Conservation (phyloP, 2,888 invertebrate species). For the Harpalus rufipes region DNA sequence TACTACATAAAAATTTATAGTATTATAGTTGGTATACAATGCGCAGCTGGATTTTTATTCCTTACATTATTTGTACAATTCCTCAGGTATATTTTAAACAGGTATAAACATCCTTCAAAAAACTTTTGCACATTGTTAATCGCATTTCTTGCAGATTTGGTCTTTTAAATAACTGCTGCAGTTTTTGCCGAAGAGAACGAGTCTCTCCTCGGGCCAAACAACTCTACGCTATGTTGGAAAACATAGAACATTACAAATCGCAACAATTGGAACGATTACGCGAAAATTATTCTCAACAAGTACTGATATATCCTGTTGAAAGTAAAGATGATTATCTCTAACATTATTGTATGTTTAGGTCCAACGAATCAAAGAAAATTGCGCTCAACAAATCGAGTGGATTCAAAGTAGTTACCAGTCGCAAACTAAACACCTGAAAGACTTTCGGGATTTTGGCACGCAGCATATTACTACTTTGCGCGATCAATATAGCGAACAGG, state of each 20-base stretch:
- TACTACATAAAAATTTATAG: constrained; percentile 91
- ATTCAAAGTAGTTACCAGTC: constrained; percentile 94
- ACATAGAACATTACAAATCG: constrained; percentile 93
- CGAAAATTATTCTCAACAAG: constrained; percentile 95
- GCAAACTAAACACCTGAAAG: constrained; percentile 91
- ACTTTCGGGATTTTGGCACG: constrained; percentile 94
- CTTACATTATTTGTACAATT: constrained; percentile 90
- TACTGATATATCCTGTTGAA: constrained; percentile 73
- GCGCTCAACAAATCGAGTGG: constrained; percentile 95
- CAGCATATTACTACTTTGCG: constrained; percentile 90
- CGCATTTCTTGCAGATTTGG: constrained; percentile 81
- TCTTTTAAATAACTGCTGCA: constrained; percentile 85
- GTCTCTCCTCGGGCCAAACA: constrained; percentile 89
- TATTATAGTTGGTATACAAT: constrained; percentile 88
- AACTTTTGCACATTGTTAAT: too few species aligned
- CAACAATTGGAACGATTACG: constrained; percentile 92
- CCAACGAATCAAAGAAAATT: constrained; percentile 94
- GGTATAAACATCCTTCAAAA: constrained; percentile 75
- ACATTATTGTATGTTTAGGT: constrained; percentile 79
- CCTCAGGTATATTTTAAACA: constrained; percentile 84
- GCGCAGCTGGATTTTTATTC: constrained; percentile 88
- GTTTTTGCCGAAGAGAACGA: constrained; percentile 85
- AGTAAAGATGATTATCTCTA: background rate
- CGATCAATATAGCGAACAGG: constrained; percentile 96
- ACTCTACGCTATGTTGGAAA: constrained; percentile 92